Conservation (phyloP, 2,888 invertebrate species). For the Teleiodes luculella region DNA sequence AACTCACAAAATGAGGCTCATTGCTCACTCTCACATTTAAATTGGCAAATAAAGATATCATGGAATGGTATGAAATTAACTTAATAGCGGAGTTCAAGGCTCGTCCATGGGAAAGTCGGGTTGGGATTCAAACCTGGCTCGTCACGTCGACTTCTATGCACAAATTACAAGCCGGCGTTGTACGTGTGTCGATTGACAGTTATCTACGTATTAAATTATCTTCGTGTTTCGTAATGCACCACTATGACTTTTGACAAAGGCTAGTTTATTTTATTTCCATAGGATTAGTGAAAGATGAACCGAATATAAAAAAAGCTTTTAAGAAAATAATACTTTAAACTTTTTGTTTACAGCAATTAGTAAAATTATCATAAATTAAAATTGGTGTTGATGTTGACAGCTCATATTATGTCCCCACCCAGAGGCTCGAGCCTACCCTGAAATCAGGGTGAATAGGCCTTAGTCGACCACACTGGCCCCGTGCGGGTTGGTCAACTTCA, state of each 20-base stretch:
- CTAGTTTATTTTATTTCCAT: not conserved
- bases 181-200: conserved; percentile 49
- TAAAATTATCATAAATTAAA: no score
- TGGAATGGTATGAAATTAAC: conserved; percentile 22
- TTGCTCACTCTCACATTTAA: not conserved
- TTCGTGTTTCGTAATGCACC: not conserved
- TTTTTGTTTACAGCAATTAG: no score
- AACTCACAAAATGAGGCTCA: not conserved
- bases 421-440: no score
- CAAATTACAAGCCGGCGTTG: conserved; percentile 60
- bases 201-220: conserved; percentile 23
- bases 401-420: no score
- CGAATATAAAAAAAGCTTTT: no score
- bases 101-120: conserved; percentile 40
- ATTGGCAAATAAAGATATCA: conserved; percentile 35
- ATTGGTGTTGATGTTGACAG: no score
- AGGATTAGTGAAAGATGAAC: no score
- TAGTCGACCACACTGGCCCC: no score
- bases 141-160: conserved; percentile 38
- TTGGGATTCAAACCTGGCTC: conserved; percentile 33
- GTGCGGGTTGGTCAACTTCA: no score
- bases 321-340: no score
- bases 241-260: conserved; percentile 7
- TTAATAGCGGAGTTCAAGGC: conserved; percentile 27
- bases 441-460: no score